Evolutionary conservation across 2,113 vertebrate genomes (phyloP), one percentile per base, ranked within the genome.

Genomic region (Pedetes capensis): DNA sequence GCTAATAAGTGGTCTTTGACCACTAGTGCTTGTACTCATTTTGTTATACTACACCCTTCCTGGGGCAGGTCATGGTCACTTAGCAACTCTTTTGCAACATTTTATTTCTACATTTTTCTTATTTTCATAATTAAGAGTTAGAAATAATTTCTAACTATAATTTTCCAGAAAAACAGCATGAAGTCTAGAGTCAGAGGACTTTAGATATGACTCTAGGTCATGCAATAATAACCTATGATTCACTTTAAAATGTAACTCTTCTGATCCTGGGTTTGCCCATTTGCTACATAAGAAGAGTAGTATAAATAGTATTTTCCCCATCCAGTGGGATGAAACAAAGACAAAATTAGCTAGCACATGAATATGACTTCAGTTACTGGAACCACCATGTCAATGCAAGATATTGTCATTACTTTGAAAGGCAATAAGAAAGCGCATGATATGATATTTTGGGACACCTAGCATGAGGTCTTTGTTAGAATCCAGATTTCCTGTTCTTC

Each of bases 111-210:
- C 39, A 57, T 8, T 34, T 49, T 69, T 69, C 25, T 81, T 84
- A 20, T 71, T 55, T 34, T 76, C 7, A 22, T 95, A 86, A 82
- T 49, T 32, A 5, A 47, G 22, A 44, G 23, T 81, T 89, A 79
- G 10, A 94, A 92, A 66, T 95, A 44, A 72, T 79, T 93, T 91
- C 29, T 49, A 82, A 75, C 47, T 87, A 51, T 59, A 17, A 44
- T 22, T 42, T 80, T 84, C 25, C 78, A 32, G 12, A 18, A 55
- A 74, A 68, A 69, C 6, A 75, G 25, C 3, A 20, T 32, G 79
- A 42, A 0, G 2, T 57, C 81, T 37, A 44, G 32, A 23, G 10
- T 76, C 13, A 82, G 44, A 39, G 86, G 53, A 82, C 23, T 81
- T 95, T 20, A 51, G 37, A 51, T 61, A 74, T 55, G n/a, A 9